Evolutionary conservation across 2,113 vertebrate species (phyloP).

Genomic region (Martes martes): DNA sequence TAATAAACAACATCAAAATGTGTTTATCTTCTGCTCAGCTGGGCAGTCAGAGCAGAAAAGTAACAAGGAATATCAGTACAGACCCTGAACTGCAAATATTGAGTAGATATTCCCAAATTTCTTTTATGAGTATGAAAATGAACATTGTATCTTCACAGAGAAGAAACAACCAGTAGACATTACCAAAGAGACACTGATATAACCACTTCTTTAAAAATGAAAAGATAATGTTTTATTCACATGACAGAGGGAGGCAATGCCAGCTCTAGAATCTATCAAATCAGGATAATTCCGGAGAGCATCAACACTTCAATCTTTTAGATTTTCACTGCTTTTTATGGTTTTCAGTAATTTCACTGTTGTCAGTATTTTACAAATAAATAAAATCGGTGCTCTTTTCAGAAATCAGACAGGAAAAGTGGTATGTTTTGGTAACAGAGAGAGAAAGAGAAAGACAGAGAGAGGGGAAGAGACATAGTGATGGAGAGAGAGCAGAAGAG

Average conservation of each 20-base stretch:
- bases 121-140: background rate
- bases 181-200: background rate
- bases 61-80: background rate
- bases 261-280: background rate
- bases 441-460: background rate
- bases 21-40: background rate
- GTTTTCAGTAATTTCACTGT: background rate
- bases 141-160: background rate
- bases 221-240: constrained; percentile 18
- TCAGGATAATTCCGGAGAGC: background rate
- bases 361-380: constrained; percentile 21
- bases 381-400: background rate
- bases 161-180: background rate
- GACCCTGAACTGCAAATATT: background rate
- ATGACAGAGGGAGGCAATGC: background rate
- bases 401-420: background rate
- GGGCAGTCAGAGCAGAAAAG: background rate
- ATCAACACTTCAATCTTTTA: background rate
- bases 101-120: background rate
- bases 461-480: background rate
- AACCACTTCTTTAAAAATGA: background rate
- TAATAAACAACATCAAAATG: background rate
- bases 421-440: background rate
- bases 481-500: background rate
- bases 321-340: constrained; percentile 23